Evolutionary conservation across 2,888 invertebrate genomes (phyloP).

Genomic region (Chouioia cunea): DNA sequence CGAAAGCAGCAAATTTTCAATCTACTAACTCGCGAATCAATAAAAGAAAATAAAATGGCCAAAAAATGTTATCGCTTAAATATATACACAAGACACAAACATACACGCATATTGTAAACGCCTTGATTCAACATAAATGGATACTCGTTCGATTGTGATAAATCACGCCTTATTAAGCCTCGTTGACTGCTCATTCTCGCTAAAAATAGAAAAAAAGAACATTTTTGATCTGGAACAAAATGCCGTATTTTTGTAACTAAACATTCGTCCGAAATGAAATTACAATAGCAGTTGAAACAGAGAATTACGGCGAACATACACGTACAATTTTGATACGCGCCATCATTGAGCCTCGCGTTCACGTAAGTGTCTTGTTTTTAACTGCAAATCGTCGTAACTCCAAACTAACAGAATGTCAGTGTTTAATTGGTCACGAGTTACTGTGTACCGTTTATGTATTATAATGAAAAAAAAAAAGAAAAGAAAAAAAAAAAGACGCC

Average conservation of each 20-base stretch:
- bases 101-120: conserved; percentile 17
- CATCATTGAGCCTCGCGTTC: conserved; percentile 34
- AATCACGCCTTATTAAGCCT: conserved; percentile 53
- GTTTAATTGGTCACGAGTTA: conserved; percentile 17
- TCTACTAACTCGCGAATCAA: background rate
- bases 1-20: conserved; percentile 36
- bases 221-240: conserved; percentile 55
- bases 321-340: conserved; percentile 21
- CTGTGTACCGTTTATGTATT: conserved; percentile 10
- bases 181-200: conserved; percentile 51
- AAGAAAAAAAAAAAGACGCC: too few species aligned
- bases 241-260: conserved; percentile 62
- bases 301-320: background rate
- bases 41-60: conserved; percentile 26
- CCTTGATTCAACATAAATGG: conserved; percentile 24
- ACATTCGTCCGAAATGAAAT: conserved; percentile 11
- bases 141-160: conserved; percentile 46
- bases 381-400: conserved; percentile 19
- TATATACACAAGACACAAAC: conserved; percentile 6
- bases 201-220: conserved; percentile 52
- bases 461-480: background rate
- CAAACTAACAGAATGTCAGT: conserved; percentile 23
- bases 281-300: background rate
- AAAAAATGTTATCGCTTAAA: conserved; percentile 28
- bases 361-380: conserved; percentile 40